Evolutionary conservation across 2,888 invertebrate genomes (phyloP).

Genomic region (Parascotia fuliginaria): DNA sequence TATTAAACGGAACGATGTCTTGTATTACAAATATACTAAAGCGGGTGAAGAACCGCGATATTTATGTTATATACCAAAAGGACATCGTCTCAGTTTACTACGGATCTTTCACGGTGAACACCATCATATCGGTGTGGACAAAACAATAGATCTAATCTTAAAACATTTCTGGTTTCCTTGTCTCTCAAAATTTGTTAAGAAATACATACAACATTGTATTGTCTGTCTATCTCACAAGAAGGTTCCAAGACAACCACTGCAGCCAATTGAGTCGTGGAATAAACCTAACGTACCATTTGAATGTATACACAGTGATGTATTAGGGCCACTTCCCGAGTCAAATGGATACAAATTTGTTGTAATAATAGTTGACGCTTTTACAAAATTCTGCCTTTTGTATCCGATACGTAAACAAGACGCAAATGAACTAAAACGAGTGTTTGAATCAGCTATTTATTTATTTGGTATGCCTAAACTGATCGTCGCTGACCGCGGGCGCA

Average conservation of each 20-base stretch:
- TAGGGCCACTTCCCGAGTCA: background rate
- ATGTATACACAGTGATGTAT: background rate
- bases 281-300: background rate
- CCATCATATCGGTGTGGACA: slow-evolving; percentile 24
- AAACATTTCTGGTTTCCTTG: slow-evolving; percentile 41
- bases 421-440: background rate
- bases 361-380: background rate
- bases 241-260: slow-evolving; percentile 7
- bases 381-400: background rate
- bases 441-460: background rate
- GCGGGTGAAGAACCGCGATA: slow-evolving; percentile 29
- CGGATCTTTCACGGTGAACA: slow-evolving; percentile 43
- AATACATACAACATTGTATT: slow-evolving; percentile 31
- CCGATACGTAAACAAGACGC: background rate
- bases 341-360: slow-evolving; percentile 1
- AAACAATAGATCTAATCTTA: slow-evolving; percentile 24
- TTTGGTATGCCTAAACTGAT: slow-evolving; percentile 1
- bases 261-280: background rate
- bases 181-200: slow-evolving; percentile 19
- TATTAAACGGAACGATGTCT: background rate
- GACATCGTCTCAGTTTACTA: no score
- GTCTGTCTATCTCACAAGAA: slow-evolving; percentile 26
- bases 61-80: no score
- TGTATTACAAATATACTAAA: slow-evolving; percentile 11
- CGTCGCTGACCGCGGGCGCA: background rate